phyloP scores from a whole-genome alignment of 2,113 vertebrate genomes.

The Urocitellus parryii region DNA sequence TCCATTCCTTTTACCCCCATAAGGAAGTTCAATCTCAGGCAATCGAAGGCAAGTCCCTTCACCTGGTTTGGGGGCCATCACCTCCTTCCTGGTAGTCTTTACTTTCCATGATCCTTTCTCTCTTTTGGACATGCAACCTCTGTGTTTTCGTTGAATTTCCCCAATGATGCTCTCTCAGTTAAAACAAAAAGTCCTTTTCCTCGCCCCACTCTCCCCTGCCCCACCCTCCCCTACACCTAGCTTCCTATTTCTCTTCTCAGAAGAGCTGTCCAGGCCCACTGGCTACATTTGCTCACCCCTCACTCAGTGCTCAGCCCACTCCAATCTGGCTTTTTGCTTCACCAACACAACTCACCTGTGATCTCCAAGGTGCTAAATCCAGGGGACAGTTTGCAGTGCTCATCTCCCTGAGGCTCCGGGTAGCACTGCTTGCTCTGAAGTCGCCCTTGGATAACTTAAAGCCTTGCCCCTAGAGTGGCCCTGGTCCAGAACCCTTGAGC shows the following conservation, averaged over 20 bases:
- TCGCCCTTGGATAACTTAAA: not conserved
- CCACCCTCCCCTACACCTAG: not conserved
- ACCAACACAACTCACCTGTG: not conserved
- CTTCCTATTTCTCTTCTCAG: not conserved
- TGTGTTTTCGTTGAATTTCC: not conserved
- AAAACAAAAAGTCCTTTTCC: not conserved
- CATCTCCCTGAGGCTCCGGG: not conserved
- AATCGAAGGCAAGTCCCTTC: not conserved
- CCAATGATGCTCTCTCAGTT: not conserved
- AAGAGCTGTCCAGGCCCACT: not conserved
- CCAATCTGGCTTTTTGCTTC: not conserved
- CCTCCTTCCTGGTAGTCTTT: not conserved
- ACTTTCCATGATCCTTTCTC: not conserved
- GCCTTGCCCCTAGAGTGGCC: not conserved
- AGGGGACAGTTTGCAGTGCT: not conserved
- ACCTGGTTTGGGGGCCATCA: not conserved
- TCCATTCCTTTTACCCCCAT: not conserved
- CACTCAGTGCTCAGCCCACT: not conserved
- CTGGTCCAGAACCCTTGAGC: not conserved
- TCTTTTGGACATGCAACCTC: not conserved
- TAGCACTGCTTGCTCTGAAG: not conserved
- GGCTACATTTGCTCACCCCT: not conserved
- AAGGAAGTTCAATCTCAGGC: not conserved
- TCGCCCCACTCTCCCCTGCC: accelerated
- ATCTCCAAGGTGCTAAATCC: not conserved